Percentiles rank a stretch among this genome's conserved stretches.
Evolutionary conservation across 1,140 invertebrate species (phyloP).

Genomic region (Procambarus clarkii): DNA sequence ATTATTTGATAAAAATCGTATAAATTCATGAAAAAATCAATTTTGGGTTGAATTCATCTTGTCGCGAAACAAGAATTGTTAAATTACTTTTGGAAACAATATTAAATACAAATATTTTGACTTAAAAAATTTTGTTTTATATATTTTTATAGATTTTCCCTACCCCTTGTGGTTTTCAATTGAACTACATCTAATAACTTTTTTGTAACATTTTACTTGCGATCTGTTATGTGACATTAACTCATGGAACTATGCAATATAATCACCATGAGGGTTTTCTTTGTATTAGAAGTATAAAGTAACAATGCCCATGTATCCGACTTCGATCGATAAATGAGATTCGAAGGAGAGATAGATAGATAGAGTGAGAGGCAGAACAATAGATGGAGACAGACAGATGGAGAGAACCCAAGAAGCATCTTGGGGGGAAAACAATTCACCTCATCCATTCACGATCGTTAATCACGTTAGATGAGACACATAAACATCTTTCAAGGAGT

Average conservation of each 20-base stretch:
- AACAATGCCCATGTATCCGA: constrained; percentile 35
- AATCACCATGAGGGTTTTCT: constrained; percentile 57
- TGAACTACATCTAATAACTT: not conserved
- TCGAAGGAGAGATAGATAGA: not conserved
- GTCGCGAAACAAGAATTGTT: too few species aligned
- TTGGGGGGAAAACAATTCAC: too few species aligned
- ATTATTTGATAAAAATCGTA: too few species aligned
- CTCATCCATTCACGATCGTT: too few species aligned
- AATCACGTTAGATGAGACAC: too few species aligned
- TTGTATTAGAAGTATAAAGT: constrained; percentile 8
- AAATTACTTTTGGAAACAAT: too few species aligned
- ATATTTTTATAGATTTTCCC: constrained; percentile 8
- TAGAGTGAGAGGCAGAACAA: too few species aligned
- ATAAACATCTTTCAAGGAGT: too few species aligned
- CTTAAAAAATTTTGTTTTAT: not conserved
- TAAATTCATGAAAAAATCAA: too few species aligned
- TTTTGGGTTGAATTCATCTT: too few species aligned
- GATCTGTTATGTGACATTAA: constrained; percentile 56
- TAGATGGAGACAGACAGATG: not conserved
- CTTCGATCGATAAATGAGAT: not conserved
- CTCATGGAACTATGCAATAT: constrained; percentile 51
- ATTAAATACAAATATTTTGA: too few species aligned
- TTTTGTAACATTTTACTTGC: constrained; percentile 21
- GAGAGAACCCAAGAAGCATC: too few species aligned
- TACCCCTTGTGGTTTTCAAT: constrained; percentile 20